Percentiles rank a stretch among this genome's conserved stretches.
phyloP scores from a whole-genome alignment of 2,113 vertebrate genomes.

The Clarias macrocephalus region DNA sequence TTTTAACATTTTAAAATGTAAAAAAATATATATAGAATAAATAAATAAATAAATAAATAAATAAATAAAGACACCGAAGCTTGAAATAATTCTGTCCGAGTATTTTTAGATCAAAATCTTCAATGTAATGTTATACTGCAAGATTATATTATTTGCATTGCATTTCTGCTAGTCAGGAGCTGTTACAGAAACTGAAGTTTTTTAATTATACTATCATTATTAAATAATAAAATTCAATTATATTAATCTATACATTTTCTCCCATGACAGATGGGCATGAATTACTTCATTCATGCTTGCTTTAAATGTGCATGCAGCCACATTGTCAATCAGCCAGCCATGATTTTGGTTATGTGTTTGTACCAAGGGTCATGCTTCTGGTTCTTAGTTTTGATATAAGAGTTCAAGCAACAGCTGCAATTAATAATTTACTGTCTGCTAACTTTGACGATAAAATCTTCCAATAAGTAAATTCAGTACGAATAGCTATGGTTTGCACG shows the following conservation, averaged over 20 bases:
- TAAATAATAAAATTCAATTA: no score
- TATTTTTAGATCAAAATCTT: not conserved
- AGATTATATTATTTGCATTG: not conserved
- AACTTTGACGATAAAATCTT: not conserved
- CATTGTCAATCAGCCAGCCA: not conserved
- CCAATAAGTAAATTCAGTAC: not conserved
- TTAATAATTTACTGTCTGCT: not conserved
- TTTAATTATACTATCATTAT: no score
- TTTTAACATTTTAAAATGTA: no score
- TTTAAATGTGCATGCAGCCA: not conserved
- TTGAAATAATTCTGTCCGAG: not conserved
- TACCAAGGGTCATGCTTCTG: not conserved
- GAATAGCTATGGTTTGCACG: not conserved
- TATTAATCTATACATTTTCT: not conserved
- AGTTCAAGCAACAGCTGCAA: not conserved
- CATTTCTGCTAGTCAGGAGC: not conserved
- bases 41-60: no score
- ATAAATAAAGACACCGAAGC: not conserved
- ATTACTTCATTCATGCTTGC: not conserved
- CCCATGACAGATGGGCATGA: not conserved
- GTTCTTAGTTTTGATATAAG: not conserved
- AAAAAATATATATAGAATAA: no score
- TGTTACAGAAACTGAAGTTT: no score
- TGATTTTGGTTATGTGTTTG: conserved; percentile 17
- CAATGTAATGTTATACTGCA: no score